Evolutionary conservation across 1,140 invertebrate species (phyloP), one percentile per base, ranked within the genome.

Genomic region (Tetramorium parvispinum): DNA sequence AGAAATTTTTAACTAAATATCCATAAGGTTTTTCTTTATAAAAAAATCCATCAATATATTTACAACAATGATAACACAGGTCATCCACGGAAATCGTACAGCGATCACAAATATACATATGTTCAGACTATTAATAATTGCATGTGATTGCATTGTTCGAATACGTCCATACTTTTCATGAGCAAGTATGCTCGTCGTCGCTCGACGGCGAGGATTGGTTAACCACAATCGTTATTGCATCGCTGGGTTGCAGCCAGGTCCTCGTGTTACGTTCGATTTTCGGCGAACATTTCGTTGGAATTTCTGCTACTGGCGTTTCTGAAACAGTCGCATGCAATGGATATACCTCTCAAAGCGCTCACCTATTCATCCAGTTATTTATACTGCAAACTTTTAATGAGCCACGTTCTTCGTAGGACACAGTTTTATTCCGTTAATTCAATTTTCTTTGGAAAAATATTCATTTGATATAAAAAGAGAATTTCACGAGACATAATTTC

Each of bases 191-290:
- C 18, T 73, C 68, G 10, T 71, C 66, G 11, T 83, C 53, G n/a
- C 68, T 82, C 2, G 65, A 81, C 4, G 53, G 46, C 1, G 46
- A 78, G 27, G 73, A 85, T 13, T 85, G 57, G 18, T 57, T 85
- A 59, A 65, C 18, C 4, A 66, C 24, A 4, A 78, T 85, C 16
- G 82, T 85, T 85, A 65, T 66, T 16, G 73, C 24, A 27, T 85
- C 82, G 6, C 27, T 85, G 8, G 73, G 24, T 65, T 85, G 46
- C 32, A 78, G 32, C 49, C 68, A 46, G 3, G 75, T 21, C 11
- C 11, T 85, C 37, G 57, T 3, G n/a, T 77, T 55, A 21, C 21
- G 46, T 10, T 85, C 59, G 43, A 46, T 27, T 85, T 65, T 78
- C 59, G 82, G 46, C 21, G 37, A 66, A n/a, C 10, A 63, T 18